phyloP scores from a whole-genome alignment of 2,797 vertebrate species.

The Danio tinwini region DNA sequence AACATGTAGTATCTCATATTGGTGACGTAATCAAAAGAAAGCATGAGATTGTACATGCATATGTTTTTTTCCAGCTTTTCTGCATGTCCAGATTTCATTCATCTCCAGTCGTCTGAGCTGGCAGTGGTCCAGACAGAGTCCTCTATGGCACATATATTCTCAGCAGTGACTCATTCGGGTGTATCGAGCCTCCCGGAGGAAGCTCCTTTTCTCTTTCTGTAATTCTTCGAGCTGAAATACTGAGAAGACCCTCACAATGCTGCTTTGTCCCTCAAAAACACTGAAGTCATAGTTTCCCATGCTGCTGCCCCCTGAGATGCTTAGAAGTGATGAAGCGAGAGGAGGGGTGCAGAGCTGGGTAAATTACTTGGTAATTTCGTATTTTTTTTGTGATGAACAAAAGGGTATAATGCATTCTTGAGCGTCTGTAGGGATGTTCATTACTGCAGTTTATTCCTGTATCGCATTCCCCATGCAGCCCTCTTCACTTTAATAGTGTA shows the following conservation, averaged over 20 bases:
- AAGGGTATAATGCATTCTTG: conserved; percentile 40
- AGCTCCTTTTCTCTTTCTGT: conserved; percentile 57
- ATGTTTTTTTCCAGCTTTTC: not conserved
- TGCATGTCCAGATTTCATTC: conserved; percentile 33
- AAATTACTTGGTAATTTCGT: conserved; percentile 22
- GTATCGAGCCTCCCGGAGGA: conserved; percentile 44
- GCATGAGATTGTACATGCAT: not conserved
- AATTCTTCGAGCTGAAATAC: conserved; percentile 76
- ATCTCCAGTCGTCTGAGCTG: conserved; percentile 50
- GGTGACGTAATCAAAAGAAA: not conserved
- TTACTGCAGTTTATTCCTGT: not conserved
- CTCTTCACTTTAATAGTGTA: not conserved
- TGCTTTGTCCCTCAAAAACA: conserved; percentile 71
- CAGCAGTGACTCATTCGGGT: conserved; percentile 60
- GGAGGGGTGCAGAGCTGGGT: conserved; percentile 42
- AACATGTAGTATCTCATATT: not conserved
- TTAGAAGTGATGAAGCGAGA: conserved; percentile 63
- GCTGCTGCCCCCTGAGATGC: conserved; percentile 74
- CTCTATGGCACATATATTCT: conserved; percentile 66
- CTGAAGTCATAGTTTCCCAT: conserved; percentile 77
- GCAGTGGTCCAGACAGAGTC: conserved; percentile 73
- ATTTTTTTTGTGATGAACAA: conserved; percentile 31
- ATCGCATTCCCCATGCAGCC: not conserved
- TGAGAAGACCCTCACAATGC: conserved; percentile 69
- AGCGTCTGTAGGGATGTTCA: conserved; percentile 14